Base-by-base conservation (phyloP, 2,113 vertebrate genomes). In the Pelvicachromis taeniatus region DNA sequence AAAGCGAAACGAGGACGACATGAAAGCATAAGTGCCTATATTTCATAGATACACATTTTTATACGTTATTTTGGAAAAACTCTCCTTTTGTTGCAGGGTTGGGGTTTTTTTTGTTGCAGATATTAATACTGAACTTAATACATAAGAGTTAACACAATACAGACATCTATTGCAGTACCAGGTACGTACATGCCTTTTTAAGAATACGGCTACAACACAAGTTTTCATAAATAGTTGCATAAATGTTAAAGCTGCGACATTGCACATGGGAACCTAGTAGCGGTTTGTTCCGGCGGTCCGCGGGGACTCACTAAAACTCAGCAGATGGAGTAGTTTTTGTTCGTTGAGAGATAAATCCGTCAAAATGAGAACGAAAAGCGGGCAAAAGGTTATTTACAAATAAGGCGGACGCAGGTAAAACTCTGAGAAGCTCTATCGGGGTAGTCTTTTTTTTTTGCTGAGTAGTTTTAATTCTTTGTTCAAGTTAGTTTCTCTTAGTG, bases 221-320 rank as follows among this genome's bases (percentile, higher is more conserved):
- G 96, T 97, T 96, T 97, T 98, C 97, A 99, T 98, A 99, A 99
- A 98, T 97, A 98, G 97, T 98, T 99, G 98, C 98, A 98, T 98
- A 98, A 98, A 99, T 96, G 97, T 97, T 97, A 97, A 99, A 99
- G 98, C 98, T 97, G 98, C 97, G 97, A 99, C 98, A 98, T 98
- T 99, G 98, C 98, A 99, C 97, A 96, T 98, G 97, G 96, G 97
- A 97, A 95, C 96, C 96, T 97, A 97, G 95, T 96, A 97, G 90
- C 83, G 31, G 96, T 96, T 96, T 96, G 96, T 96, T 95, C 35
- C 40, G 19, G 56, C 53, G 14, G 42, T 53, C 58, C 2, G 23
- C 70, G 75, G 59, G 52, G 65, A 56, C 84, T 40, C 7, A 78
- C 73, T 91, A 90, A 90, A 86, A 79, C 90, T 94, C 89, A 83